Evolutionary conservation across 2,797 vertebrate species (phyloP).

Genomic region (Circus cinereus): DNA sequence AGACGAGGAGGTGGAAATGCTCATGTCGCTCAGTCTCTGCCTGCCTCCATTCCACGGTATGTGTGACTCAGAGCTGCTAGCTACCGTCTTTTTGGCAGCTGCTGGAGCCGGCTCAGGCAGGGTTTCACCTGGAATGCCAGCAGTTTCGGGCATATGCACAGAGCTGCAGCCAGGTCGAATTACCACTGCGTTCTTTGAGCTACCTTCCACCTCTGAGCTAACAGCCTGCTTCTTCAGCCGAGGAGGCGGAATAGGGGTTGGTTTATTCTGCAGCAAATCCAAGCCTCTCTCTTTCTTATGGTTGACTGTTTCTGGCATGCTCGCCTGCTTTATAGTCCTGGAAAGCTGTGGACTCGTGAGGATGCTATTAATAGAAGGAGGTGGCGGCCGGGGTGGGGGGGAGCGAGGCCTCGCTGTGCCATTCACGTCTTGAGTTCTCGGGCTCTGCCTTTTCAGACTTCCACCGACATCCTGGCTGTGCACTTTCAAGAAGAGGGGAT

Average conservation of each 20-base stretch:
- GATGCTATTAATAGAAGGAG: constrained; percentile 81
- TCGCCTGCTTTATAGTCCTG: constrained; percentile 74
- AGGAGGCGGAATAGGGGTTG: constrained; percentile 86
- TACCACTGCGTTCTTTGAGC: constrained; percentile 53
- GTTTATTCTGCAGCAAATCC: constrained; percentile 63
- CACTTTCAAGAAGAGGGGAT: constrained; percentile 92
- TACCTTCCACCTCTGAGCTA: constrained; percentile 54
- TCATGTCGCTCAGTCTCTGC: constrained; percentile 93
- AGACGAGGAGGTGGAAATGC: constrained; percentile 95
- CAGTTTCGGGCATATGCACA: not conserved
- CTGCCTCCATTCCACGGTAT: constrained; percentile 69
- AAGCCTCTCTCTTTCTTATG: constrained; percentile 70
- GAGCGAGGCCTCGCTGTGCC: constrained; percentile 73
- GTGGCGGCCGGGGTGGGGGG: constrained; percentile 89
- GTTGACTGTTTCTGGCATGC: constrained; percentile 79
- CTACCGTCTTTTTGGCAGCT: constrained; percentile 33
- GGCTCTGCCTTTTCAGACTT: constrained; percentile 73
- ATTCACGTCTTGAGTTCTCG: constrained; percentile 68
- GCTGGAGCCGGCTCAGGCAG: constrained; percentile 52
- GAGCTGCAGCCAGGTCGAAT: not conserved
- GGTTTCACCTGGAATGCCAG: constrained; percentile 71
- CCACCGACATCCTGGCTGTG: constrained; percentile 79
- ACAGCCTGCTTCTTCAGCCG: constrained; percentile 82
- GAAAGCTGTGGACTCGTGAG: constrained; percentile 71
- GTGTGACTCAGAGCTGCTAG: constrained; percentile 63